Percentiles rank a stretch among this genome's conserved stretches.
These are phyloP conservation scores for Pammene fasciana DNA, from an alignment of 2,888 invertebrate species.

Conservation along the genomic window DNA sequence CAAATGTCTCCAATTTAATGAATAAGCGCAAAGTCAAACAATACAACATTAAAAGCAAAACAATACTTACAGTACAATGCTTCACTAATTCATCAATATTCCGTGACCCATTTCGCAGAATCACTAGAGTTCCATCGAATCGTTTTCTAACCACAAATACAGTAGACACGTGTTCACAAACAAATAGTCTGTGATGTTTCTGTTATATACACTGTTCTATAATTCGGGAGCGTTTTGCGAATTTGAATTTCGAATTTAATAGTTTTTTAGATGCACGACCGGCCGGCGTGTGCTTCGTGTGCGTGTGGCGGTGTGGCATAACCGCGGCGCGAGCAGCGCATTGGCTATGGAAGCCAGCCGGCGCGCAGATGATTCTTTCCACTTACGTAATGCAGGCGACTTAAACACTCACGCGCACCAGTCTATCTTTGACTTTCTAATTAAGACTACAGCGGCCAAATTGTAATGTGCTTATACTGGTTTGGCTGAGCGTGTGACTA, in stretches of 20 bases:
- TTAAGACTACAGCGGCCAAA: neutral
- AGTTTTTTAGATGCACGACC: constrained; percentile 49
- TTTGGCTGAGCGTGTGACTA: neutral
- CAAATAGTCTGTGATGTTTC: constrained; percentile 13
- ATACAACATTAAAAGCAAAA: constrained; percentile 33
- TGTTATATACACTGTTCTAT: constrained; percentile 5
- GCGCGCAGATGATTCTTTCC: constrained; percentile 44
- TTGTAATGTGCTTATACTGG: neutral
- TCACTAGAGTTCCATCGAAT: constrained; percentile 44
- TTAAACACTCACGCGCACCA: neutral
- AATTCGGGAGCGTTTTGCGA: constrained; percentile 40
- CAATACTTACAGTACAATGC: constrained; percentile 46
- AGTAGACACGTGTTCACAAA: constrained; percentile 30
- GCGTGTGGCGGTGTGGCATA: constrained; percentile 51
- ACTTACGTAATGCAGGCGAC: neutral
- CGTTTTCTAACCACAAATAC: constrained; percentile 24
- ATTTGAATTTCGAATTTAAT: constrained; percentile 43
- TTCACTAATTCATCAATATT: constrained; percentile 43
- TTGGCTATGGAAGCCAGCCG: constrained; percentile 53
- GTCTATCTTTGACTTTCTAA: neutral
- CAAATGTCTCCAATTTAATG: constrained; percentile 25
- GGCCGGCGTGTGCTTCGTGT: constrained; percentile 57
- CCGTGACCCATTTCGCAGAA: constrained; percentile 53
- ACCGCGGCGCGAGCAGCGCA: constrained; percentile 50
- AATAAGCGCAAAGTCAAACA: constrained; percentile 12